Base-by-base conservation (phyloP, 2,797 vertebrate species). In the Sebastes minor region DNA sequence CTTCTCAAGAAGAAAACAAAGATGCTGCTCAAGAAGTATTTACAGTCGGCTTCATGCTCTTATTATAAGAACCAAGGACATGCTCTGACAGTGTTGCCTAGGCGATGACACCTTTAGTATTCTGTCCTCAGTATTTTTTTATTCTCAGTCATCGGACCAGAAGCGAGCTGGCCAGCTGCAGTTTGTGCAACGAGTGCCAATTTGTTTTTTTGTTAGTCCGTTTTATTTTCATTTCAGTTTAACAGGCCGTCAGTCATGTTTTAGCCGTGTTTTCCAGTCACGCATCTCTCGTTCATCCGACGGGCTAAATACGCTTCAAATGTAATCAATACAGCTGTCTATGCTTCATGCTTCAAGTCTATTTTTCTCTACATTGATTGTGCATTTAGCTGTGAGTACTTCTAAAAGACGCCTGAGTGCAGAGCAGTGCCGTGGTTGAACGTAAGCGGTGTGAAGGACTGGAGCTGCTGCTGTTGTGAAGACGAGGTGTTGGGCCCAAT, bases 71-170 rank as follows among this genome's bases (percentile, higher is more conserved):
- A 67, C 27, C 13, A 32, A 74, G 38, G 23, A 71, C 42, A 8
- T 53, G 30, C 8, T 76, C 35, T 57, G 56, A 71, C 77, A 86
- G 84, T 86, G 80, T 92, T 89, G 20, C 28, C 27, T 10, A 49
- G 35, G 22, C 33, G 7, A 75, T 66, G 30, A 16, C 28, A 25
- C 61, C 14, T 75, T 49, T 71, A 82, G 78, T 88, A 76, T 91
- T 89, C 18, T 81, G 6, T 49, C 49, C 4, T 1, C 75, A 69
- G 82, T 91, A 66, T 89, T 87, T 83, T 70, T 76, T 11, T 63
- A 79, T 46, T 42, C 18, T 35, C 30, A 71, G 28, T 76, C 56
- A 33, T 23, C 30, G 73, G 38, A 70, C 67, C 32, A 65, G 8
- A 72, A 38, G 9, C 16, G 27, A 68, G 38, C 52, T 53, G 53